These are phyloP conservation scores for Acanthornis magna DNA, from an alignment of 2,797 vertebrate genomes.

Conservation along the genomic window DNA sequence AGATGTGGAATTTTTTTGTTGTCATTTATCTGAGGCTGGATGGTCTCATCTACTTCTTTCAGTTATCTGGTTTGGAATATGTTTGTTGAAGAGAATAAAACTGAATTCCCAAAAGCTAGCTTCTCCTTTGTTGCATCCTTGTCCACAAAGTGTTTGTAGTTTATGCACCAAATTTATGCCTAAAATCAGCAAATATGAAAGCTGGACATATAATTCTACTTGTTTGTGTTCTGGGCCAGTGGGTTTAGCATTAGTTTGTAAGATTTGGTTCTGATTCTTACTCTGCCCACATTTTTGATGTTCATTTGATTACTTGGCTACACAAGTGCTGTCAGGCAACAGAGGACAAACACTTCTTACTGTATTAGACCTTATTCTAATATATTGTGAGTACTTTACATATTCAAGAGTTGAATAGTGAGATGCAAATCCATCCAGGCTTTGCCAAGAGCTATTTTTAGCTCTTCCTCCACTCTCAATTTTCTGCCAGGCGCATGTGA, in stretches of 20 bases:
- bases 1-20: background rate
- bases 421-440: background rate
- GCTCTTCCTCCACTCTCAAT: background rate
- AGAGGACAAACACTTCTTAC: background rate
- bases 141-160: background rate
- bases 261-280: background rate
- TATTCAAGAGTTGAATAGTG: background rate
- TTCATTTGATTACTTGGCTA: background rate
- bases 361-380: background rate
- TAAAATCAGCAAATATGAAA: background rate
- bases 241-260: background rate
- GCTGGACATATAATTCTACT: background rate
- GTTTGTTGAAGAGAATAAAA: background rate
- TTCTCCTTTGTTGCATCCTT: background rate
- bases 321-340: background rate
- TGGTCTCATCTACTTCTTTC: background rate
- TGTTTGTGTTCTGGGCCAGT: background rate
- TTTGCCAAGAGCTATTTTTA: constrained; percentile 19
- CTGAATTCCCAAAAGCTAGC: background rate
- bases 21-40: background rate
- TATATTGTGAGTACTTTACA: background rate
- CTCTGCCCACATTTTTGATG: background rate
- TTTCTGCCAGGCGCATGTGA: background rate
- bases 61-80: background rate
- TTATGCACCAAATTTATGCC: background rate